Evolutionary conservation across 1,140 invertebrate species (phyloP).

Genomic region (Manduca sexta): DNA sequence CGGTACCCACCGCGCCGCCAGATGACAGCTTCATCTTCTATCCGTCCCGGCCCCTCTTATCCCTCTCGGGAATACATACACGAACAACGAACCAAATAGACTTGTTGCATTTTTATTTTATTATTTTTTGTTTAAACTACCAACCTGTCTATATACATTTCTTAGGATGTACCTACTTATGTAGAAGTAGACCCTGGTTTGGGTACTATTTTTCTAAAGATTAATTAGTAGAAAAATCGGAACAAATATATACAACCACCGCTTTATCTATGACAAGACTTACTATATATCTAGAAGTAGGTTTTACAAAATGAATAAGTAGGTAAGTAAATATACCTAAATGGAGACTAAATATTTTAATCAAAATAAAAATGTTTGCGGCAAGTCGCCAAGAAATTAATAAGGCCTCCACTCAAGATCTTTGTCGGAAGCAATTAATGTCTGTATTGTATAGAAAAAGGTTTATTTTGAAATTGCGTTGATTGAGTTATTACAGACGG

Average conservation of each 20-base stretch:
- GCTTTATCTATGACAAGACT: no score
- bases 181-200: constrained; percentile 28
- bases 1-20: constrained; percentile 14
- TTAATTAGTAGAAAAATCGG: no score
- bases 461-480: constrained; percentile 67
- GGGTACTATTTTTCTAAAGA: no score
- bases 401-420: constrained; percentile 46
- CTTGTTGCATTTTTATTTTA: constrained; percentile 63
- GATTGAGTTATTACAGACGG: constrained; percentile 62
- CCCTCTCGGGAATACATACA: constrained; percentile 28
- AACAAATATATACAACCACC: no score
- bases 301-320: background rate
- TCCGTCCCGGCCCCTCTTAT: constrained; percentile 27
- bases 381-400: constrained; percentile 65
- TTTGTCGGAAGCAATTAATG: constrained; percentile 44
- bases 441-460: constrained; percentile 56
- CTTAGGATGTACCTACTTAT: constrained; percentile 28
- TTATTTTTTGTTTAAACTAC: constrained; percentile 45
- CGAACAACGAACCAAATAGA: constrained; percentile 58
- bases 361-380: constrained; percentile 20
- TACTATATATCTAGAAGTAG: no score
- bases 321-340: background rate
- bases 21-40: constrained; percentile 63
- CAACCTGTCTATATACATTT: constrained; percentile 39
- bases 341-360: background rate